Base-by-base conservation (phyloP, 2,888 invertebrate species). In the Cryptocheilus praepositus region DNA sequence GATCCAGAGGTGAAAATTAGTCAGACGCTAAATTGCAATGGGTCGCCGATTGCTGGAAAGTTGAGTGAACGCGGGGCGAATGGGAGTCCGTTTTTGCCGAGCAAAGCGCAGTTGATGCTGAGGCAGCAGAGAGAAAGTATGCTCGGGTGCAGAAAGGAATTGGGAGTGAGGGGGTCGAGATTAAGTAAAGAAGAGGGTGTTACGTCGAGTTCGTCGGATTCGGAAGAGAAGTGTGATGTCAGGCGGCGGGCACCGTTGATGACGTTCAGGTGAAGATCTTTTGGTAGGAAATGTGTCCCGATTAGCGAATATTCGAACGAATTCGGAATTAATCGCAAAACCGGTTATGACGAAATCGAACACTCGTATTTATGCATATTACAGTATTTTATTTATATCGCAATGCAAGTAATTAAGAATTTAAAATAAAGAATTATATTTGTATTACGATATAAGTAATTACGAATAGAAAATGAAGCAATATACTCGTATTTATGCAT, bases 201-300 rank as follows among this genome's bases (percentile, higher is more conserved):
- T 0, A 82, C 82, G 7, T 86, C 86, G 0, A 85, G 85, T 63
- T 86, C 85, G 16, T 85, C 85, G 16, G 85, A 85, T 57, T 85
- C 86, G 3, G 85, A 86, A 21, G 85, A 85, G 7, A 82, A 80
- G 36, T 84, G 79, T 64, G 85, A 87, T 15, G 65, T 78, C 11
- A 74, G 79, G 49, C 73, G 79, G 15, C 77, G 84, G 55, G 80
- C 87, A n/a, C 85, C 88, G 2, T 73, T 90, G 53, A 82, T 90
- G 77, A 88, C 89, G 15, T 90, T 90, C 71, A 87, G 90, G 85
- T 85, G 16, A 16, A 15, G n/a, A n/a, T n/a, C n/a, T n/a, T n/a
- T n/a, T n/a, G n/a, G n/a, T n/a, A n/a, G n/a, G n/a, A n/a, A n/a
- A n/a, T n/a, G n/a, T n/a, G n/a, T n/a, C n/a, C n/a, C n/a, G n/a